A percentile compares a stretch with the other conserved stretches of the same genome.
phyloP scores from a whole-genome alignment of 2,113 vertebrate species.

The Mixornis gularis region DNA sequence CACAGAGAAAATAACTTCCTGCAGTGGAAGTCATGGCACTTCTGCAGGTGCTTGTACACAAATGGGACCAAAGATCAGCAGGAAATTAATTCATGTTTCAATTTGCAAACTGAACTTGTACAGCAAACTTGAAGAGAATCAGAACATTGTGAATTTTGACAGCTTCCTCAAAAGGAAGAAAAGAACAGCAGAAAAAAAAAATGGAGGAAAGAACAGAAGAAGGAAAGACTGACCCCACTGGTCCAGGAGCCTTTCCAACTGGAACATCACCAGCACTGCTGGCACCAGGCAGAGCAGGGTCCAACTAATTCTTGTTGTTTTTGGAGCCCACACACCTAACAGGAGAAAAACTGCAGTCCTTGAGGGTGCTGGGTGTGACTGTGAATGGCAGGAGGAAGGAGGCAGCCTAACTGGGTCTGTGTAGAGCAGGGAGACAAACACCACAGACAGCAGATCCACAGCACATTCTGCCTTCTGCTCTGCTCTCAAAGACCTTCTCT shows the following conservation, averaged over 20 bases:
- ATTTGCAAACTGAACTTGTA: background rate
- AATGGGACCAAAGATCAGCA: rapidly evolving
- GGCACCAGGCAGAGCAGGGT: background rate
- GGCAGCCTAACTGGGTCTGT: rapidly evolving
- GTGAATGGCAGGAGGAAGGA: background rate
- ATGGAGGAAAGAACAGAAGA: background rate
- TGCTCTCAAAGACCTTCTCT: background rate
- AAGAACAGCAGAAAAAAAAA: background rate
- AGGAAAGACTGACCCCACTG: rapidly evolving
- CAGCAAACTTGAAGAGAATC: background rate
- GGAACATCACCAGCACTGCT: background rate
- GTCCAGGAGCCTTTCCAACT: background rate
- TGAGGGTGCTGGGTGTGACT: background rate
- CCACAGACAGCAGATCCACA: background rate
- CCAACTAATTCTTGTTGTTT: background rate
- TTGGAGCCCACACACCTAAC: background rate
- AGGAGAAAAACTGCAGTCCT: background rate
- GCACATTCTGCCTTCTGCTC: background rate
- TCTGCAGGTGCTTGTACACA: background rate
- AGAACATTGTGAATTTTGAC: background rate
- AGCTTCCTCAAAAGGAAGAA: background rate
- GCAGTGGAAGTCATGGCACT: background rate
- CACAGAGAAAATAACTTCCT: background rate
- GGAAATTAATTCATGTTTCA: background rate
- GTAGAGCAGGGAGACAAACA: rapidly evolving